Evolutionary conservation across 2,888 invertebrate species (phyloP).

Genomic region (Andricus quercusramuli): DNA sequence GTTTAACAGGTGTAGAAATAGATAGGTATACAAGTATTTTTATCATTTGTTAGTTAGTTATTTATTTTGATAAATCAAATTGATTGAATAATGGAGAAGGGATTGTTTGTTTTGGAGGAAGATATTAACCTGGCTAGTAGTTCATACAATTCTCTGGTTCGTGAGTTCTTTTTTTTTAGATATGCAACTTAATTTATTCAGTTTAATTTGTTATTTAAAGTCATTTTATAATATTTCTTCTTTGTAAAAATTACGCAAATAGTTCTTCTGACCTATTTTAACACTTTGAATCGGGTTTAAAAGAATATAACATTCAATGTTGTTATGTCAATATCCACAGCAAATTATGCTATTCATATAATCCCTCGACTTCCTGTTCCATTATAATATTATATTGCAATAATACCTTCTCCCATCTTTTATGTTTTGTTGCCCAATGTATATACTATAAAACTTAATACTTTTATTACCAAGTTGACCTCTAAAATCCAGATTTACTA

Average conservation of each 20-base stretch:
- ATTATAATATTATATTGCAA: neutral
- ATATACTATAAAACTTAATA: no score
- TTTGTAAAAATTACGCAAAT: no score
- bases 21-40: neutral
- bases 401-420: neutral
- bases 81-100: neutral
- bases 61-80: neutral
- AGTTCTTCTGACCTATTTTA: no score
- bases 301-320: neutral
- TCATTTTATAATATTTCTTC: neutral
- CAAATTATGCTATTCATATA: neutral
- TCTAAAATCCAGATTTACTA: neutral
- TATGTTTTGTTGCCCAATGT: neutral
- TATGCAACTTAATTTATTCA: neutral
- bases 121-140: neutral
- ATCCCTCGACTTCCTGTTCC: neutral
- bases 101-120: constrained; percentile 19
- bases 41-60: neutral
- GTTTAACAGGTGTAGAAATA: neutral
- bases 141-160: neutral
- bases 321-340: neutral
- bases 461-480: neutral
- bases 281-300: no score
- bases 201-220: neutral
- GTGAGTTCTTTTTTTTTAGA: neutral